These are phyloP conservation scores for Arctia plantaginis DNA, from an alignment of 2,888 invertebrate genomes.

Conservation along the genomic window DNA sequence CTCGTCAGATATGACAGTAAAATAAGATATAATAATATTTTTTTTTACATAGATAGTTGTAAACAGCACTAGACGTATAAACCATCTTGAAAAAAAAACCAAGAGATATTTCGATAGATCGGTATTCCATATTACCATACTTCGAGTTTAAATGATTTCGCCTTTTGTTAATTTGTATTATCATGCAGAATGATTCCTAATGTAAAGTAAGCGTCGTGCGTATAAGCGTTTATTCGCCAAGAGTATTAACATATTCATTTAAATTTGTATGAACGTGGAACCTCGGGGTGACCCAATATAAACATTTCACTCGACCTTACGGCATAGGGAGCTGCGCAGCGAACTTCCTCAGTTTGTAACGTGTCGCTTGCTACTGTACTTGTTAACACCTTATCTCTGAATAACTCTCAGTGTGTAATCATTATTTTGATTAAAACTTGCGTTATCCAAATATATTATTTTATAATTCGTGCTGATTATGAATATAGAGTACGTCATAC, in stretches of 20 bases:
- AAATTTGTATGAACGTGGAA: slow-evolving; percentile 72
- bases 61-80: neutral
- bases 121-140: slow-evolving; percentile 4
- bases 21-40: neutral
- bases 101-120: neutral
- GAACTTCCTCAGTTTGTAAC: slow-evolving; percentile 44
- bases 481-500: slow-evolving; percentile 73
- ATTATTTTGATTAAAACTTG: slow-evolving; percentile 74
- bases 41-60: neutral
- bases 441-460: slow-evolving; percentile 72
- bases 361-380: slow-evolving; percentile 56
- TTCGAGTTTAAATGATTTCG: slow-evolving; percentile 32
- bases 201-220: slow-evolving; percentile 69
- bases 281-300: slow-evolving; percentile 70
- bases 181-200: slow-evolving; percentile 71
- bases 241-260: slow-evolving; percentile 80
- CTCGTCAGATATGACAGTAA: neutral
- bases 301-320: slow-evolving; percentile 72
- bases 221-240: slow-evolving; percentile 74
- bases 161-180: slow-evolving; percentile 51
- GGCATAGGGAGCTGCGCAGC: slow-evolving; percentile 58
- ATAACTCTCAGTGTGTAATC: slow-evolving; percentile 69
- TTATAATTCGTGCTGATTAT: slow-evolving; percentile 80
- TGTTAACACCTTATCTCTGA: slow-evolving; percentile 39
- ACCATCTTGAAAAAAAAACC: neutral